phyloP scores from a whole-genome alignment of 2,888 invertebrate genomes.

The Aphodius granarius region DNA sequence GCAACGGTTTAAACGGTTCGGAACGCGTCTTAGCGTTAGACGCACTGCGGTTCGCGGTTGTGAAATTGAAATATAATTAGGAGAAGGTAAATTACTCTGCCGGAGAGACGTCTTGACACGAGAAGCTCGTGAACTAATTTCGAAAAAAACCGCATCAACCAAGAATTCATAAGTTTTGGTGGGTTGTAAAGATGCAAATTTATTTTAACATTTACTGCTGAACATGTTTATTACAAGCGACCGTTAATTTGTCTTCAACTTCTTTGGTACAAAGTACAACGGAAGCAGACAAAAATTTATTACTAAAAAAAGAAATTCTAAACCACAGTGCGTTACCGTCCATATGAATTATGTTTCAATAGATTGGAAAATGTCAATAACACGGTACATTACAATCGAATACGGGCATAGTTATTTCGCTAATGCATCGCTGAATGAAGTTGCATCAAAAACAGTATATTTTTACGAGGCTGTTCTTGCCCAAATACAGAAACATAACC shows the following conservation, averaged over 20 bases:
- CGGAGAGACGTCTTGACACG: background rate
- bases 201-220: background rate
- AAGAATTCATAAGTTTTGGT: background rate
- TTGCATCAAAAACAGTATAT: conserved; percentile 16
- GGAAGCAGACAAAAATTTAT: too few relatives aligned
- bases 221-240: too few relatives aligned
- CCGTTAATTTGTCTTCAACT: too few relatives aligned
- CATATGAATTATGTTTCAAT: background rate
- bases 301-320: too few relatives aligned
- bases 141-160: background rate
- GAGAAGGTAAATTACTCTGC: background rate
- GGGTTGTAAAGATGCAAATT: background rate
- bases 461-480: conserved; percentile 1
- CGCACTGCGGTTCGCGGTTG: background rate
- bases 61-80: conserved; percentile 5
- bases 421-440: conserved; percentile 11
- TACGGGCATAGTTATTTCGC: background rate
- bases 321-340: background rate
- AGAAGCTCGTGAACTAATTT: background rate
- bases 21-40: background rate
- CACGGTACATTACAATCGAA: background rate
- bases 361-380: background rate
- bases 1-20: background rate
- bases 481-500: conserved; percentile 6
- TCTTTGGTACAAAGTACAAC: too few relatives aligned